These are phyloP conservation scores for Mycalesis mineus DNA, from an alignment of 2,888 invertebrate genomes.

Conservation along the genomic window DNA sequence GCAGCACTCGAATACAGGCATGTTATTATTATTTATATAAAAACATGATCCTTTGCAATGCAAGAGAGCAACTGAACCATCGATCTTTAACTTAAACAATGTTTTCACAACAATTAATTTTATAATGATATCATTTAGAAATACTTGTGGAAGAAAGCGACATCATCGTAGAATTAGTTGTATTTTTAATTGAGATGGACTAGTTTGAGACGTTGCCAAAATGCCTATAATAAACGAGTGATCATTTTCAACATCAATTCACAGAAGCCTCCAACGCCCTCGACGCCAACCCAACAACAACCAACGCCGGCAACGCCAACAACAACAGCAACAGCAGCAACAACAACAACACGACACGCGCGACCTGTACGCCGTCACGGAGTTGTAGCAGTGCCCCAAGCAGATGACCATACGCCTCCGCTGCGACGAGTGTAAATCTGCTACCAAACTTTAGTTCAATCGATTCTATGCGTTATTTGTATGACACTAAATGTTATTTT, in stretches of 20 bases:
- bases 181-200: too few relatives aligned
- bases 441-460: slow-evolving; percentile 23
- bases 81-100: too few relatives aligned
- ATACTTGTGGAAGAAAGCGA: too few relatives aligned
- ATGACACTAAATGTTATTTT: slow-evolving; percentile 5
- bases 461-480: slow-evolving; percentile 4
- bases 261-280: slow-evolving; percentile 76
- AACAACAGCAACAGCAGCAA: slow-evolving; percentile 30
- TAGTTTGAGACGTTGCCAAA: too few relatives aligned
- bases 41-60: too few relatives aligned
- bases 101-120: too few relatives aligned
- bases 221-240: too few relatives aligned
- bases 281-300: slow-evolving; percentile 48
- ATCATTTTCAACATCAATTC: not conserved
- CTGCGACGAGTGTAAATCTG: slow-evolving; percentile 24
- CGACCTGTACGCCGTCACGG: slow-evolving; percentile 87
- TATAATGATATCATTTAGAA: too few relatives aligned
- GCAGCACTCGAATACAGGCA: slow-evolving; percentile 74
- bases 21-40: too few relatives aligned
- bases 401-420: slow-evolving; percentile 47
- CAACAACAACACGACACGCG: slow-evolving; percentile 40
- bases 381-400: slow-evolving; percentile 44
- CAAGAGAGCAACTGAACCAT: too few relatives aligned
- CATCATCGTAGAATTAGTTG: too few relatives aligned
- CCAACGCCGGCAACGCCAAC: slow-evolving; percentile 32